Evolutionary conservation across 1,140 invertebrate species (phyloP).

Genomic region (Propsilocerus akamusi): DNA sequence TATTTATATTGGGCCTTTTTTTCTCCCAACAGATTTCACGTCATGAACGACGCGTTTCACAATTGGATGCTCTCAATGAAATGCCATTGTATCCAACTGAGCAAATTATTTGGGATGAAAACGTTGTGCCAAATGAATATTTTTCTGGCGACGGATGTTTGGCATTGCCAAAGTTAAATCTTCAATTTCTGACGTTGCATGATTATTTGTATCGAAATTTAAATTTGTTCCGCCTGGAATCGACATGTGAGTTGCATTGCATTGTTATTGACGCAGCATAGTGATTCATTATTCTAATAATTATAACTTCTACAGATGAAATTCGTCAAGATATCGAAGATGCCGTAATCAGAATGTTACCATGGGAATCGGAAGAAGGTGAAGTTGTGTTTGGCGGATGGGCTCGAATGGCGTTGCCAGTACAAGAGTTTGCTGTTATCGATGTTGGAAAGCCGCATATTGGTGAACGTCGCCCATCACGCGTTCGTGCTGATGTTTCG

Average conservation of each 20-base stretch:
- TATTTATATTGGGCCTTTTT: constrained; percentile 5
- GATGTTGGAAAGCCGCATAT: constrained; percentile 81
- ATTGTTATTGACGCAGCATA: background rate
- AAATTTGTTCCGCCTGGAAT: constrained; percentile 92
- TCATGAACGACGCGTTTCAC: constrained; percentile 78
- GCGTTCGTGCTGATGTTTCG: constrained; percentile 85
- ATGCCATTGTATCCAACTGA: constrained; percentile 99
- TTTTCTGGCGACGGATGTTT: constrained; percentile 89
- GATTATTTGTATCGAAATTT: constrained; percentile 97
- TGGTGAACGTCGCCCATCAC: constrained; percentile 82
- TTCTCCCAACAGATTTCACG: constrained; percentile 42
- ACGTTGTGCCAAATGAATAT: constrained; percentile 93
- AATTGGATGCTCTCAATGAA: constrained; percentile 86
- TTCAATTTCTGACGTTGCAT: constrained; percentile 96
- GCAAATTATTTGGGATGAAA: constrained; percentile 98
- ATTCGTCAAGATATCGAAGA: constrained; percentile 98
- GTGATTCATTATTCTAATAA: constrained; percentile 7
- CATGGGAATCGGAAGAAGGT: constrained; percentile 81
- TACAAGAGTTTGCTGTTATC: constrained; percentile 84
- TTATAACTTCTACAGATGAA: constrained; percentile 60
- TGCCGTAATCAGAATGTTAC: constrained; percentile 79
- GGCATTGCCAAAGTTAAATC: constrained; percentile 91
- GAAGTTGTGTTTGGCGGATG: constrained; percentile 86
- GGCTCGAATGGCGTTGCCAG: constrained; percentile 96
- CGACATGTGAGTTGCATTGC: constrained; percentile 58